phyloP scores from a whole-genome alignment of 1,140 invertebrate genomes.

The Lethocerus indicus region DNA sequence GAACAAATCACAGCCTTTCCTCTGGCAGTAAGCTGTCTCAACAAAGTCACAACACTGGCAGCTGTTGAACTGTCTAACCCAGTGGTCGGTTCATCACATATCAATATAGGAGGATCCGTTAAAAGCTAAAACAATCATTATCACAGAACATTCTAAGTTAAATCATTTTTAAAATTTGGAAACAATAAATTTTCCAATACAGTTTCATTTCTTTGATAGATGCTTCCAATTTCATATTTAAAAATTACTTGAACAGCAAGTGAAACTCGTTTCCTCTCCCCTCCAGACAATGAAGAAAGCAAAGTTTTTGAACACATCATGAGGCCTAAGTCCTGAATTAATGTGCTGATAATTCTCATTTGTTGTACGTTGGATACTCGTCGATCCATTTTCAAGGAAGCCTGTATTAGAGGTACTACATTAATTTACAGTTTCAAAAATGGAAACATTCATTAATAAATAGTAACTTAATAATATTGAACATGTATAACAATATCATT shows the following conservation, averaged over 20 bases:
- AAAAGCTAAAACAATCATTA: slow-evolving; percentile 16
- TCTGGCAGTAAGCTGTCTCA: slow-evolving; percentile 13
- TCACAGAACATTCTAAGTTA: not conserved
- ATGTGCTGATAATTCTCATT: slow-evolving; percentile 21
- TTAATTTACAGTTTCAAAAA: no score
- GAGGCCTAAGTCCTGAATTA: slow-evolving; percentile 52
- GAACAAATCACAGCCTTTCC: slow-evolving; percentile 64
- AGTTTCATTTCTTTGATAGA: no score
- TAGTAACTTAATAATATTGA: no score
- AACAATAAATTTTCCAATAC: no score
- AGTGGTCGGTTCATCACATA: slow-evolving; percentile 93
- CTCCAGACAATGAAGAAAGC: slow-evolving; percentile 70
- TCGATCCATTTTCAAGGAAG: slow-evolving; percentile 24
- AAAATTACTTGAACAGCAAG: slow-evolving; percentile 71
- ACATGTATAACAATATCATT: no score
- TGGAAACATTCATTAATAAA: no score
- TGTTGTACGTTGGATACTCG: slow-evolving; percentile 17
- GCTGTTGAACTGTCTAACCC: slow-evolving; percentile 18
- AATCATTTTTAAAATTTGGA: not conserved
- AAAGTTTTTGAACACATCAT: slow-evolving; percentile 62
- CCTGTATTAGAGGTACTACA: no score
- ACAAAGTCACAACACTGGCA: slow-evolving; percentile 12
- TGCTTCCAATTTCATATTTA: no score
- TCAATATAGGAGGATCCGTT: slow-evolving; percentile 82
- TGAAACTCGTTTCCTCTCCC: slow-evolving; percentile 80